Percentiles rank a stretch among this genome's conserved stretches.
Evolutionary conservation across 1,140 invertebrate genomes (phyloP).

Genomic region (Cotesia vestalis): DNA sequence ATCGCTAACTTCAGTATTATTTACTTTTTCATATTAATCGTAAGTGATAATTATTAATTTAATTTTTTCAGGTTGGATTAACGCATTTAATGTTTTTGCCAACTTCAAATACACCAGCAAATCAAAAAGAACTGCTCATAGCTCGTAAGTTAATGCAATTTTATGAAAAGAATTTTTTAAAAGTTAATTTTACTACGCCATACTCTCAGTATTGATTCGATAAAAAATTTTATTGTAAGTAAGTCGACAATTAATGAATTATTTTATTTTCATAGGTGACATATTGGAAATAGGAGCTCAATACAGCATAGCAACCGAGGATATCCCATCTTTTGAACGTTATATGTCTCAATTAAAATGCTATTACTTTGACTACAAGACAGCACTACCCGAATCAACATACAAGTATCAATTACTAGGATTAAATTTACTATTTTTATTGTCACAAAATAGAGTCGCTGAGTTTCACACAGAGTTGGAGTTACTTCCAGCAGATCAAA

Average conservation of each 20-base stretch:
- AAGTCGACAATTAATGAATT: slow-evolving; percentile 1
- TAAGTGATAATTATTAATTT: slow-evolving; percentile 28
- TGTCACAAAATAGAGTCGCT: slow-evolving; percentile 95
- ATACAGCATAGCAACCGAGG: slow-evolving; percentile 90
- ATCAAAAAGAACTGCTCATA: slow-evolving; percentile 87
- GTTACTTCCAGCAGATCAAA: slow-evolving; percentile 89
- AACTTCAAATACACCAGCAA: slow-evolving; percentile 79
- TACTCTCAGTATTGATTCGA: too few species aligned
- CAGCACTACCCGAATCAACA: slow-evolving; percentile 87
- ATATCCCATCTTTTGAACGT: slow-evolving; percentile 94
- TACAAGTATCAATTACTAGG: slow-evolving; percentile 96
- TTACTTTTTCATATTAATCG: too few species aligned
- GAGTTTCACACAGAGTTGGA: slow-evolving; percentile 99
- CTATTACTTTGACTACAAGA: slow-evolving; percentile 98
- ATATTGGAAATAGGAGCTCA: slow-evolving; percentile 96
- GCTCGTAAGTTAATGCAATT: slow-evolving; percentile 71
- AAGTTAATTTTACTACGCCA: too few species aligned
- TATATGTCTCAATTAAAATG: slow-evolving; percentile 97
- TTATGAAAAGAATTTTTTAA: too few species aligned
- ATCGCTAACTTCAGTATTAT: too few species aligned
- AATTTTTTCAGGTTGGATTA: slow-evolving; percentile 74
- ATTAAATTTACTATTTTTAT: slow-evolving; percentile 92
- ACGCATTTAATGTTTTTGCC: slow-evolving; percentile 89
- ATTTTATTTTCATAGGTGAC: slow-evolving; percentile 71
- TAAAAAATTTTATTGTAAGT: neutral